These are phyloP conservation scores for Sinocyclocheilus rhinocerous DNA, from an alignment of 2,113 vertebrate genomes.

Conservation along the genomic window DNA sequence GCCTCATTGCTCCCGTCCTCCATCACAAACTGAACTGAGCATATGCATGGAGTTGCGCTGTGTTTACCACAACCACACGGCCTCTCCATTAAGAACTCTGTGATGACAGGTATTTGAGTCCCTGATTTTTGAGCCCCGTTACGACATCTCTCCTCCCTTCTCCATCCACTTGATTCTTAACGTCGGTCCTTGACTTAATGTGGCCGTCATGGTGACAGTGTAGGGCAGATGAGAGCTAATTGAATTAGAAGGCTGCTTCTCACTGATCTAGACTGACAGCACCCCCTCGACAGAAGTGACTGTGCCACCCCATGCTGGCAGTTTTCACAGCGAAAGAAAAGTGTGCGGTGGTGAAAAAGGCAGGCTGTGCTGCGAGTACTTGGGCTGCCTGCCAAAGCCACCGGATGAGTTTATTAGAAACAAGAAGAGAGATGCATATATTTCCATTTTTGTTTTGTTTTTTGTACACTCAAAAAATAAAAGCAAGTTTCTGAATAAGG, in stretches of 20 bases:
- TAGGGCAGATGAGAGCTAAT: slow-evolving; percentile 74
- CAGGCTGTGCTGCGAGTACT: slow-evolving; percentile 64
- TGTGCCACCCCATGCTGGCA: slow-evolving; percentile 73
- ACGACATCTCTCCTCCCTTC: slow-evolving; percentile 61
- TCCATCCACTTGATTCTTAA: slow-evolving; percentile 70
- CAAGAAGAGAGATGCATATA: slow-evolving; percentile 57
- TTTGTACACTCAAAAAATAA: slow-evolving; percentile 55
- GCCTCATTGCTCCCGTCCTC: slow-evolving; percentile 72
- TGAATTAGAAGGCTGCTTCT: slow-evolving; percentile 77
- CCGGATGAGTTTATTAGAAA: slow-evolving; percentile 68
- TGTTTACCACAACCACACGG: slow-evolving; percentile 71
- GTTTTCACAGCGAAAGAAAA: slow-evolving; percentile 72
- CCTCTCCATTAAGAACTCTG: slow-evolving; percentile 52
- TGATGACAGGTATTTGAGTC: slow-evolving; percentile 1
- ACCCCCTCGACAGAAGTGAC: slow-evolving; percentile 75
- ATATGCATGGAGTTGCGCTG: slow-evolving; percentile 69
- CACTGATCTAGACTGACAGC: slow-evolving; percentile 75
- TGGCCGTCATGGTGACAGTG: slow-evolving; percentile 62
- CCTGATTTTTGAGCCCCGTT: slow-evolving; percentile 47
- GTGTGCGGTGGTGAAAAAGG: slow-evolving; percentile 68
- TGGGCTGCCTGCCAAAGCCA: slow-evolving; percentile 70
- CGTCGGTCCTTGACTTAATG: slow-evolving; percentile 64
- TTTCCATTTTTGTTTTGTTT: slow-evolving; percentile 44
- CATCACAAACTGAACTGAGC: slow-evolving; percentile 61
- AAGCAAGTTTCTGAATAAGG: slow-evolving; percentile 49